Conservation (phyloP, 92 coral and sea anemone species). For the Palythoa heliodiscus region DNA sequence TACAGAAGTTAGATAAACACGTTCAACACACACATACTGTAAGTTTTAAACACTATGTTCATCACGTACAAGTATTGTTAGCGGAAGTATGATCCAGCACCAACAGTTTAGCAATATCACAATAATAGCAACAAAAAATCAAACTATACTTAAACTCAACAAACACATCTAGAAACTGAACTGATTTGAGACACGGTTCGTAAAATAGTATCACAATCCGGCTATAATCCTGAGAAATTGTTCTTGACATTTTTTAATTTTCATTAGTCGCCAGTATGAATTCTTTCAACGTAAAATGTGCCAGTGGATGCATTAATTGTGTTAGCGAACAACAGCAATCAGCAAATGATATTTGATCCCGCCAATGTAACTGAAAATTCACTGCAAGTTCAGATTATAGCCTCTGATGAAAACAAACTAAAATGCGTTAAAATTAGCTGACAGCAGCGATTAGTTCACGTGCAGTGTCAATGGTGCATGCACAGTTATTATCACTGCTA, state of each 20-base stretch:
- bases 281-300: not conserved
- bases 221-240: not conserved
- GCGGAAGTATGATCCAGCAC: not conserved
- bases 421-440: not conserved
- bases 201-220: not conserved
- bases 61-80: not conserved
- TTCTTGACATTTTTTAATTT: not conserved
- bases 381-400: not conserved
- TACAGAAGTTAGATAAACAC: not conserved
- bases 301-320: not conserved
- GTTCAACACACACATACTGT: not conserved
- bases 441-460: not conserved
- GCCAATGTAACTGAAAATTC: not conserved
- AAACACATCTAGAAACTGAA: not conserved
- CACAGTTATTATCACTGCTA: conserved; percentile 3
- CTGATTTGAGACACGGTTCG: not conserved
- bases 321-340: conserved; percentile 13
- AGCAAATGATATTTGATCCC: not conserved
- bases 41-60: not conserved
- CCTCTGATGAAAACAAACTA: not conserved
- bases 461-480: conserved; percentile 18
- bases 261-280: not conserved
- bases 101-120: not conserved
- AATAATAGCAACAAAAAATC: not conserved
- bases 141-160: not conserved